Percentiles rank a stretch among this genome's conserved stretches.
Conservation (phyloP, 2,113 vertebrate species). For the Macquaria australasica region DNA sequence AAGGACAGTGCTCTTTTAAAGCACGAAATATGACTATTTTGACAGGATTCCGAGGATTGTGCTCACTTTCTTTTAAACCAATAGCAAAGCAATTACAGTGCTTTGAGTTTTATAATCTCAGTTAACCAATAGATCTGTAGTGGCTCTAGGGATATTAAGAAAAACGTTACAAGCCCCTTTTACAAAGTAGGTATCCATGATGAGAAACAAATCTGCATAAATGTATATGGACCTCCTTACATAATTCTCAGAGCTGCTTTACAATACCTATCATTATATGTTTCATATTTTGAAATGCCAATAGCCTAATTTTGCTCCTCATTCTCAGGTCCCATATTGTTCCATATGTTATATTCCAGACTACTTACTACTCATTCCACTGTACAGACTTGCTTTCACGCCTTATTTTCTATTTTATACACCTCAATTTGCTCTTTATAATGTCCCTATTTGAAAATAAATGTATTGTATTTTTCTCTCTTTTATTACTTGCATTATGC, state of each 20-base stretch:
- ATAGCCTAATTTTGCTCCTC: not conserved
- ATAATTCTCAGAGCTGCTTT: not conserved
- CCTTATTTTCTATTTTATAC: not conserved
- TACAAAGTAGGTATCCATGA: not conserved
- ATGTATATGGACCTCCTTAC: not conserved
- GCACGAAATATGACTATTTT: not conserved
- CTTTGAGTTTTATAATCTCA: not conserved
- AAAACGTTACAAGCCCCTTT: not conserved
- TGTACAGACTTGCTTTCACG: not conserved
- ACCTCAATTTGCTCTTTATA: not conserved
- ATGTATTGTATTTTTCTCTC: not conserved
- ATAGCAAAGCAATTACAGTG: not conserved
- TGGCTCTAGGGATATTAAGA: not conserved
- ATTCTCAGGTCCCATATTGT: too few relatives aligned
- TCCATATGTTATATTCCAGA: not conserved
- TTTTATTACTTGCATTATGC: not conserved
- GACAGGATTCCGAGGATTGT: not conserved
- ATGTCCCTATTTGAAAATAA: not conserved
- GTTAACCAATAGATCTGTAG: not conserved
- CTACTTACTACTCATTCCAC: not conserved
- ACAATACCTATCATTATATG: not conserved
- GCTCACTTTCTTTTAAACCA: not conserved
- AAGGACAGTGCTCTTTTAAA: not conserved
- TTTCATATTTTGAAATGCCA: not conserved
- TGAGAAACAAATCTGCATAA: not conserved